phyloP scores from a whole-genome alignment of 2,888 invertebrate species.

The Trichogramma dendrolimi region DNA sequence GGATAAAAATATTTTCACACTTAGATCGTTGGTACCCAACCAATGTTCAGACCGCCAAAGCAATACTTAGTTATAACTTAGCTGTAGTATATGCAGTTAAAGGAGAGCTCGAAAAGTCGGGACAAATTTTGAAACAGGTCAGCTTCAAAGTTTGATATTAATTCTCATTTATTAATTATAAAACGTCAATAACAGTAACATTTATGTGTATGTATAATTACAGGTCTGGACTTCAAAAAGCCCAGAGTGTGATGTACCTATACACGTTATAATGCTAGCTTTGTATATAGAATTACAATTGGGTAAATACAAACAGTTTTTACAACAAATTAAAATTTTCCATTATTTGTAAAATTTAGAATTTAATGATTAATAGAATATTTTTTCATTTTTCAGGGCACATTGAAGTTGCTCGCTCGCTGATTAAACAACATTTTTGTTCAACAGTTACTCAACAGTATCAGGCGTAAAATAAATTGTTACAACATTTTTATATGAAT shows the following conservation, averaged over 20 bases:
- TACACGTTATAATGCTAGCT: constrained; percentile 63
- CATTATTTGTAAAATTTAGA: neutral
- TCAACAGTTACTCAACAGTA: constrained; percentile 16
- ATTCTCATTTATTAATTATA: neutral
- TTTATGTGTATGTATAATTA: constrained; percentile 14
- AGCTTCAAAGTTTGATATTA: neutral
- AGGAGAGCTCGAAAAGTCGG: constrained; percentile 69
- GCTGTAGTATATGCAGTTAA: constrained; percentile 71
- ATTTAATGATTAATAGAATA: neutral
- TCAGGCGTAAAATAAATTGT: constrained; percentile 12
- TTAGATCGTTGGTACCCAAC: constrained; percentile 59
- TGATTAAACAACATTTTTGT: constrained; percentile 27
- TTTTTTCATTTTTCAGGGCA: constrained; percentile 20
- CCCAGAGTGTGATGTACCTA: constrained; percentile 56
- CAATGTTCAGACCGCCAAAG: constrained; percentile 63
- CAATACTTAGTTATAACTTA: constrained; percentile 74
- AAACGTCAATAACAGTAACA: neutral
- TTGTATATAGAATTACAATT: constrained; percentile 64
- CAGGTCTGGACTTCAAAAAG: constrained; percentile 58
- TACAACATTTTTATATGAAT: constrained; percentile 9
- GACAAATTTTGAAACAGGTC: constrained; percentile 54
- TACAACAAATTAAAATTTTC: neutral
- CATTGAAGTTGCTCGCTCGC: constrained; percentile 24
- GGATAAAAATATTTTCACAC: neutral
- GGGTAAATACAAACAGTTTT: constrained; percentile 50